Percentiles rank a stretch among this genome's conserved stretches.
phyloP scores from a whole-genome alignment of 2,888 invertebrate genomes.

The Xanthia togata region DNA sequence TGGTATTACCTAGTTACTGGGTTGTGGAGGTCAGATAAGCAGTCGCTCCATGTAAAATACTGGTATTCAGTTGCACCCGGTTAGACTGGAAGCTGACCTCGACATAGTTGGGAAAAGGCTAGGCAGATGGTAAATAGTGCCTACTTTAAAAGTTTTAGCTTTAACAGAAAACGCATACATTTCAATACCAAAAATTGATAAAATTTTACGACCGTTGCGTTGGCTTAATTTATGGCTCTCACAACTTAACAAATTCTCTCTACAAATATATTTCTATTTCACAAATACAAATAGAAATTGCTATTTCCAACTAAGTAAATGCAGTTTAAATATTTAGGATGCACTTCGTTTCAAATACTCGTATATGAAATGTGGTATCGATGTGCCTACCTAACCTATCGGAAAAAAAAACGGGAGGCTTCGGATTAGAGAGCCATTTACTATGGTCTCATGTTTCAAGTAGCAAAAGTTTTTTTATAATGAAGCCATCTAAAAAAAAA shows the following conservation, averaged over 20 bases:
- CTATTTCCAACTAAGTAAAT: constrained; percentile 22
- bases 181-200: not conserved
- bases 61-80: too few relatives aligned
- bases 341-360: constrained; percentile 15
- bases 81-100: too few relatives aligned
- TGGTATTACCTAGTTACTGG: too few relatives aligned
- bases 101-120: too few relatives aligned
- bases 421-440: too few relatives aligned
- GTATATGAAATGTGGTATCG: constrained; percentile 4
- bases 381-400: not conserved
- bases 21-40: too few relatives aligned
- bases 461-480: too few relatives aligned
- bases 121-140: not conserved
- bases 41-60: too few relatives aligned
- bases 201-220: not conserved
- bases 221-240: constrained; percentile 15
- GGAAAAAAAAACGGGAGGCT: too few relatives aligned
- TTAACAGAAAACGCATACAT: not conserved
- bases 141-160: not conserved
- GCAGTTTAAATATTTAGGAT: constrained; percentile 28
- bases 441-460: too few relatives aligned
- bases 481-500: too few relatives aligned
- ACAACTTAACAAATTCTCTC: constrained; percentile 26
- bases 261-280: constrained; percentile 25
- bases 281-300: constrained; percentile 18